Evolutionary conservation across 2,113 vertebrate genomes (phyloP), one percentile per base, ranked within the genome.

Genomic region (Nothocercus nigrocapillus): DNA sequence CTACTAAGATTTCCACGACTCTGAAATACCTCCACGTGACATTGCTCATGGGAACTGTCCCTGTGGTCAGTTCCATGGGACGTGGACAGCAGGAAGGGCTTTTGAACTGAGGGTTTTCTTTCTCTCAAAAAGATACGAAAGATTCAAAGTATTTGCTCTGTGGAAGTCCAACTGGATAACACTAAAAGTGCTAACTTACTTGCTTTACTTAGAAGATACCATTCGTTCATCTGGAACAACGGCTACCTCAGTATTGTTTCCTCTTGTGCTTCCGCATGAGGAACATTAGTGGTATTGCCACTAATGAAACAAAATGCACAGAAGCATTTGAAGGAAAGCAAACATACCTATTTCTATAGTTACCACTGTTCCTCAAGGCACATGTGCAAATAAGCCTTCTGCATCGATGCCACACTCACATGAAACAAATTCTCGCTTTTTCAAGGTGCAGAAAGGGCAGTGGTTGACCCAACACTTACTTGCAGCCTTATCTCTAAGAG

Each of bases 351-450:
- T 79, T 19, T 80, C 32, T 6, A 2, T 67, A 80, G 20, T 81
- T 80, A 56, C 2, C 85, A 3, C 16, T 91, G 13, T 75, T 91
- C 34, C 11, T 85, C 7, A 20, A 58, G 8, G 69, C 7, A n/a
- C 1, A 27, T 27, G 0, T 63, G 30, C 34, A 82, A 44, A 54
- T 85, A 66, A 51, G 10, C 28, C 85, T 69, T 77, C 58, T 47
- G 8, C 34, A 69, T 54, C 7, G 4, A 19, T 6, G 5, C 77
- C 64, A 62, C 3, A 16, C 32, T 54, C 9, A 2, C 1, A 2
- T 44, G 13, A 32, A 67, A 64, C 27, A 62, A 47, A 4, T 5
- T n/a, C 27, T 7, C 14, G 34, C 27, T 73, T 3, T 53, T 6
- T 63, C 28, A 45, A 79, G 59, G 32, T 63, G 34, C 36, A 24